These are phyloP conservation scores for Drosophila cracens DNA, from an alignment of 2,888 invertebrate genomes.

Conservation along the genomic window DNA sequence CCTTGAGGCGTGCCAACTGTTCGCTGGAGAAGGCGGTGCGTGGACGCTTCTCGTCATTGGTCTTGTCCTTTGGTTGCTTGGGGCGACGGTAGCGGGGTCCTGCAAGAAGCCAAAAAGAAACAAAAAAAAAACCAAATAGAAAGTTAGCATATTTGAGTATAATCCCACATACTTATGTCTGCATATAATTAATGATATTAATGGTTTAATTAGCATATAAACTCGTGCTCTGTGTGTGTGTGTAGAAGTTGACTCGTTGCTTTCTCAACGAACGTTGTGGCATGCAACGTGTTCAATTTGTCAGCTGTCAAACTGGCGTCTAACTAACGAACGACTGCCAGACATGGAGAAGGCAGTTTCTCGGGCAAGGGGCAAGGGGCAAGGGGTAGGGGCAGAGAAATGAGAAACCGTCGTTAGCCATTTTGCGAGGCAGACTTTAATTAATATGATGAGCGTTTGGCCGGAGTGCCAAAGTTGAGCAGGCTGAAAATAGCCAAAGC, in stretches of 20 bases:
- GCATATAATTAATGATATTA: slow-evolving; percentile 66
- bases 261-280: slow-evolving; percentile 37
- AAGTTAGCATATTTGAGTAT: slow-evolving; percentile 28
- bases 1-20: slow-evolving; percentile 94
- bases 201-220: slow-evolving; percentile 79
- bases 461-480: slow-evolving; percentile 12
- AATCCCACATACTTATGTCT: background rate
- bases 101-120: slow-evolving; percentile 36
- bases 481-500: background rate
- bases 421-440: slow-evolving; percentile 24
- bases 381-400: background rate
- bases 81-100: slow-evolving; percentile 85
- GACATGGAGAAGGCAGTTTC: slow-evolving; percentile 1
- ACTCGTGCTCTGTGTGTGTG: background rate
- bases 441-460: slow-evolving; percentile 36
- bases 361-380: background rate
- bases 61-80: slow-evolving; percentile 85
- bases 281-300: slow-evolving; percentile 70
- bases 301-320: slow-evolving; percentile 75
- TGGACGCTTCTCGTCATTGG: slow-evolving; percentile 94
- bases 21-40: slow-evolving; percentile 98
- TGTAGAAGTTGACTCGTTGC: slow-evolving; percentile 12
- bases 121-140: background rate
- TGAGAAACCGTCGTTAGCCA: slow-evolving; percentile 13
- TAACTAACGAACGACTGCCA: slow-evolving; percentile 57